phyloP scores from a whole-genome alignment of 2,113 vertebrate genomes.

The Callionymus lyra region DNA sequence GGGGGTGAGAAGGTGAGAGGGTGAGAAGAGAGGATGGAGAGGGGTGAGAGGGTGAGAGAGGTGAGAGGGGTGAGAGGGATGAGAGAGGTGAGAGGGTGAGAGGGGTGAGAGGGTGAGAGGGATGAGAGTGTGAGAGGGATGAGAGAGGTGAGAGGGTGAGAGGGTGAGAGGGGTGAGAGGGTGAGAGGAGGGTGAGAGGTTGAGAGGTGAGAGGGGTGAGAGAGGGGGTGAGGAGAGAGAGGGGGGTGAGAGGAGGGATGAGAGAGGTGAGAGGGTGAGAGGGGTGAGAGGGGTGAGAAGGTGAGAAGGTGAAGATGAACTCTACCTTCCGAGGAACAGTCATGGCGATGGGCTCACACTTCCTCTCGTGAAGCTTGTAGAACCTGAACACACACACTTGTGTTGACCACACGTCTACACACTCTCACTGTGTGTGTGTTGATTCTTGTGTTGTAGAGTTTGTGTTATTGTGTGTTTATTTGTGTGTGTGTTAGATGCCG shows the following conservation, averaged over 20 bases:
- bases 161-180: slow-evolving; percentile 4
- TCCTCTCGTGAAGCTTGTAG: slow-evolving; percentile 79
- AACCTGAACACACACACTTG: slow-evolving; percentile 60
- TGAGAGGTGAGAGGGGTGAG: slow-evolving; percentile 69
- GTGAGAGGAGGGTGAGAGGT: slow-evolving; percentile 1
- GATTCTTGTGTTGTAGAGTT: no score
- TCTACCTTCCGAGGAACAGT: slow-evolving; percentile 77
- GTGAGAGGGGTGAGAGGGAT: no score
- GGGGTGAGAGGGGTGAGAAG: no score
- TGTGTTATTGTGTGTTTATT: no score
- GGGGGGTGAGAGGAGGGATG: slow-evolving; percentile 1
- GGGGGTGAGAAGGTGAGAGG: neutral
- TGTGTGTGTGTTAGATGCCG: no score
- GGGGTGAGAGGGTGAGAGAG: slow-evolving; percentile 2
- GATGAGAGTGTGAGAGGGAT: no score
- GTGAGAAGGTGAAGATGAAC: neutral
- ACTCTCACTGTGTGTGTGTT: no score
- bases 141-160: slow-evolving; percentile 2
- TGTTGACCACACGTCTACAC: no score
- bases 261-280: slow-evolving; percentile 1
- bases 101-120: slow-evolving; percentile 3
- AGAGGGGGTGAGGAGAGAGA: slow-evolving; percentile 28
- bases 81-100: slow-evolving; percentile 5
- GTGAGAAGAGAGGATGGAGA: no score
- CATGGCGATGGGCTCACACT: slow-evolving; percentile 77